Evolutionary conservation across 2,888 invertebrate genomes (phyloP).

Genomic region (Heterodera filipjevi): DNA sequence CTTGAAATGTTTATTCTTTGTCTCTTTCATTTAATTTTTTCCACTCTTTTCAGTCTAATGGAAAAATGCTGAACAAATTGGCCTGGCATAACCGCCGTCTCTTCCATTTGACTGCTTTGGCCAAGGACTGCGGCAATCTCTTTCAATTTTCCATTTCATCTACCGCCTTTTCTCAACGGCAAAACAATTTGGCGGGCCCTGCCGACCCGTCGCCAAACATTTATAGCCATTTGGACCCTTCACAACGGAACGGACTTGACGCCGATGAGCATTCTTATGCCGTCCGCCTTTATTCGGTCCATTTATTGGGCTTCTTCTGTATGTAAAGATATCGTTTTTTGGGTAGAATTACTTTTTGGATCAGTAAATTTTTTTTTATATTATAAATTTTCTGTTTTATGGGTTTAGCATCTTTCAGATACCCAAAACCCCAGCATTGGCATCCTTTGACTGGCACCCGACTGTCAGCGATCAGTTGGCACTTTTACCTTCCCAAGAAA

Average conservation of each 20-base stretch:
- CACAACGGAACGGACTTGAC: neutral
- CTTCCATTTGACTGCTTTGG: conserved; percentile 26
- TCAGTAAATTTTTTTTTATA: neutral
- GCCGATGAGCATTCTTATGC: neutral
- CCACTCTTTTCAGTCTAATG: neutral
- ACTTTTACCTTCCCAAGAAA: conserved; percentile 13
- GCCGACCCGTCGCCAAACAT: neutral
- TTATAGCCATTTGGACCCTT: conserved; percentile 13
- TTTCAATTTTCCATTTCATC: conserved; percentile 29
- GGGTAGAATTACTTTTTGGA: neutral
- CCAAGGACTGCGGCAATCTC: conserved; percentile 29
- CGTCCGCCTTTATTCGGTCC: conserved; percentile 19
- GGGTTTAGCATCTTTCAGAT: conserved; percentile 28
- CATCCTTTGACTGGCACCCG: conserved; percentile 38
- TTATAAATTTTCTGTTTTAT: conserved; percentile 1
- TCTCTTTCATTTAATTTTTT: neutral
- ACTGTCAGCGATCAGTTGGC: conserved; percentile 19
- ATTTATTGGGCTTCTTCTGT: no score
- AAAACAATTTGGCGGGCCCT: conserved; percentile 6
- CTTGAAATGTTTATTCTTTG: neutral
- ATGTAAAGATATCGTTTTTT: no score
- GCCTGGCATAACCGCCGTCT: conserved; percentile 23
- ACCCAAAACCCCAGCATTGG: conserved; percentile 16
- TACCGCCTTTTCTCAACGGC: conserved; percentile 3
- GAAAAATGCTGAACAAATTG: conserved; percentile 23